Evolutionary conservation across 2,888 invertebrate species (phyloP).

Genomic region (Dyspetes luteomarginatus): DNA sequence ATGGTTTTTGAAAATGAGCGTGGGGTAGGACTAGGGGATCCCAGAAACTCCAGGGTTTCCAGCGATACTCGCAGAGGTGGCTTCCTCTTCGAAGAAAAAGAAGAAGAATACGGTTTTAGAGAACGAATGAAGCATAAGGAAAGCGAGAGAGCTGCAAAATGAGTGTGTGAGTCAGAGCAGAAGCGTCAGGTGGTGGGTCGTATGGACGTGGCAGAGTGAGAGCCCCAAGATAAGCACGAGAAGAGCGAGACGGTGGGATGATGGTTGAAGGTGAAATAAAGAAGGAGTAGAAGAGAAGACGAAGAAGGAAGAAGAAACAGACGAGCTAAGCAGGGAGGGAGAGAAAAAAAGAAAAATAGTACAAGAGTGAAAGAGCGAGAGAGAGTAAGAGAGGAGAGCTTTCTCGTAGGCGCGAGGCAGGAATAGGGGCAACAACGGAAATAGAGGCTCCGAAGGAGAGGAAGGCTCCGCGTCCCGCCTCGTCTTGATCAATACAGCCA

Average conservation of each 20-base stretch:
- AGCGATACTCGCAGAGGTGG: constrained; percentile 69
- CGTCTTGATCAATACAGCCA: constrained; percentile 83
- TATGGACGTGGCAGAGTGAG: constrained; percentile 59
- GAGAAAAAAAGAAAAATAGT: not conserved
- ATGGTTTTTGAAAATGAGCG: constrained; percentile 75
- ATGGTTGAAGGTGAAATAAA: constrained; percentile 55
- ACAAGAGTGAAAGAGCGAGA: constrained; percentile 9
- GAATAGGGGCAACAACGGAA: constrained; percentile 82
- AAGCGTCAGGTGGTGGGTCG: constrained; percentile 67
- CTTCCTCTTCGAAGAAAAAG: not conserved
- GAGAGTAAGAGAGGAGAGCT: constrained; percentile 66
- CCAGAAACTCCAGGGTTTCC: constrained; percentile 71
- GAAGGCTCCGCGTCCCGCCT: constrained; percentile 78
- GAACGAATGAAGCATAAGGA: constrained; percentile 60
- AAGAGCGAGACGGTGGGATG: constrained; percentile 38
- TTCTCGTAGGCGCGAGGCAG: constrained; percentile 79
- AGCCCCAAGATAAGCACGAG: constrained; percentile 63
- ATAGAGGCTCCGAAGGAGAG: constrained; percentile 80
- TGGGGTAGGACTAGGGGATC: constrained; percentile 56
- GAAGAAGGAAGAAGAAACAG: constrained; percentile 41
- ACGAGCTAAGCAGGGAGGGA: constrained; percentile 6
- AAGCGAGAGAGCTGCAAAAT: constrained; percentile 29
- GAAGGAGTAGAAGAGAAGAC: constrained; percentile 30
- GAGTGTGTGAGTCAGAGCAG: constrained; percentile 54
- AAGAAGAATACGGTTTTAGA: constrained; percentile 37